Conservation (phyloP, 2,113 vertebrate genomes). For the Hucho hucho region DNA sequence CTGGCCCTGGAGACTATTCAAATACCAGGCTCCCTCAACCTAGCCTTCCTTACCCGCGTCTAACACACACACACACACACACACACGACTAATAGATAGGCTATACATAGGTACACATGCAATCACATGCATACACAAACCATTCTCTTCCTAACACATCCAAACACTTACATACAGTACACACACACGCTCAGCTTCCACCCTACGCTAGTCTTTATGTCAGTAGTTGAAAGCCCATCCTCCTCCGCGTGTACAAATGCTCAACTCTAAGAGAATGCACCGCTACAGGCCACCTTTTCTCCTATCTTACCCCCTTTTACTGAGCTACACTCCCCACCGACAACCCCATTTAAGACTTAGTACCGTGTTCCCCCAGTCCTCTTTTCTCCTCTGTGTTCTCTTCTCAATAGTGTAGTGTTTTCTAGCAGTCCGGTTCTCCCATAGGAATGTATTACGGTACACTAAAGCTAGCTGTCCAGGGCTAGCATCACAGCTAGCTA, state of each 20-base stretch:
- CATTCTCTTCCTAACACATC: too few relatives aligned
- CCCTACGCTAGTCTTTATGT: slow-evolving; percentile 12
- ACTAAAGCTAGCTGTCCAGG: not conserved
- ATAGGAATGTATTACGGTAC: slow-evolving; percentile 31
- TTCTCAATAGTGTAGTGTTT: slow-evolving; percentile 29
- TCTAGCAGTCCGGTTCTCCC: slow-evolving; percentile 30
- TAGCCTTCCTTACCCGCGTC: slow-evolving; percentile 91
- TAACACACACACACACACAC: slow-evolving; percentile 59
- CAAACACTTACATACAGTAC: not conserved
- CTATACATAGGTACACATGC: slow-evolving; percentile 7
- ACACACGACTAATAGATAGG: not conserved
- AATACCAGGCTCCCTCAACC: slow-evolving; percentile 90
- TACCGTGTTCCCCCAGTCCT: not conserved
- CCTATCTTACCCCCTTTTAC: not conserved
- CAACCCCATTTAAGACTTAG: not conserved
- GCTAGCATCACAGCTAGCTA: not conserved
- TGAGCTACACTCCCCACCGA: not conserved
- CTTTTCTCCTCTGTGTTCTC: slow-evolving; percentile 22
- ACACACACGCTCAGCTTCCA: slow-evolving; percentile 5
- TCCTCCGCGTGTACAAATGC: slow-evolving; percentile 56
- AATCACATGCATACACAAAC: slow-evolving; percentile 13
- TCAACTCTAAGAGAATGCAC: slow-evolving; percentile 38
- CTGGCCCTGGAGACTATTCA: slow-evolving; percentile 96
- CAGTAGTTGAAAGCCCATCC: not conserved
- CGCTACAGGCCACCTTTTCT: slow-evolving; percentile 10